Evolutionary conservation across 2,797 vertebrate species (phyloP).

Genomic region (Enteromius trimaculatus): DNA sequence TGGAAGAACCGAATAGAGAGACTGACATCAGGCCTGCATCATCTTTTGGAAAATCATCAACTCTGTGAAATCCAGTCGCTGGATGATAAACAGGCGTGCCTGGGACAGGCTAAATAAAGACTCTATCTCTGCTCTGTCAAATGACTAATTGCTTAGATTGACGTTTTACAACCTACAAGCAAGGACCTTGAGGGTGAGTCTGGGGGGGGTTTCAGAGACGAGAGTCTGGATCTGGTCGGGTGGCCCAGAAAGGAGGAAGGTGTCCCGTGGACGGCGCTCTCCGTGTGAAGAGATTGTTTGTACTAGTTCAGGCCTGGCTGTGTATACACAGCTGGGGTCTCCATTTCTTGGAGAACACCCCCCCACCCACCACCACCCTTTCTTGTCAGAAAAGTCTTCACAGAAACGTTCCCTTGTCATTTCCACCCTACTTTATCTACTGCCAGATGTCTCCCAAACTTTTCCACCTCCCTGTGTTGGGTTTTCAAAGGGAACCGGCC

Average conservation of each 20-base stretch:
- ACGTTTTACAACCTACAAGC: constrained; percentile 3
- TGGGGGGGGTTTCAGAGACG: background rate
- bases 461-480: constrained; percentile 55
- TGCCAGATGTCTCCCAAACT: constrained; percentile 71
- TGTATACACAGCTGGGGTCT: constrained; percentile 82
- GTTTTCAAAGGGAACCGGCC: constrained; percentile 69
- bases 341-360: constrained; percentile 68
- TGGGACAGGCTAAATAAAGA: constrained; percentile 8
- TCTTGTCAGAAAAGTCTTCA: constrained; percentile 73
- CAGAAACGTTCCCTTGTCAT: constrained; percentile 71
- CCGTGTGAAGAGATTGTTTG: constrained; percentile 67
- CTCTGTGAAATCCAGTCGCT: constrained; percentile 19
- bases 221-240: constrained; percentile 15
- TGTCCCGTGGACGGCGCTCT: constrained; percentile 54
- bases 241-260: constrained; percentile 53
- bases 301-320: constrained; percentile 62
- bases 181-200: background rate
- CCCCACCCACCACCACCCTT: constrained; percentile 46
- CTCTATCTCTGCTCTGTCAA: background rate
- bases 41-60: constrained; percentile 20
- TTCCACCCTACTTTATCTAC: constrained; percentile 64
- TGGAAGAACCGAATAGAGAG: constrained; percentile 5
- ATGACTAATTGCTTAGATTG: constrained; percentile 5
- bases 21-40: constrained; percentile 27
- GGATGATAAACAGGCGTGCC: constrained; percentile 33